Evolutionary conservation across 2,888 invertebrate genomes (phyloP).

Genomic region (Mystacides longicornis): DNA sequence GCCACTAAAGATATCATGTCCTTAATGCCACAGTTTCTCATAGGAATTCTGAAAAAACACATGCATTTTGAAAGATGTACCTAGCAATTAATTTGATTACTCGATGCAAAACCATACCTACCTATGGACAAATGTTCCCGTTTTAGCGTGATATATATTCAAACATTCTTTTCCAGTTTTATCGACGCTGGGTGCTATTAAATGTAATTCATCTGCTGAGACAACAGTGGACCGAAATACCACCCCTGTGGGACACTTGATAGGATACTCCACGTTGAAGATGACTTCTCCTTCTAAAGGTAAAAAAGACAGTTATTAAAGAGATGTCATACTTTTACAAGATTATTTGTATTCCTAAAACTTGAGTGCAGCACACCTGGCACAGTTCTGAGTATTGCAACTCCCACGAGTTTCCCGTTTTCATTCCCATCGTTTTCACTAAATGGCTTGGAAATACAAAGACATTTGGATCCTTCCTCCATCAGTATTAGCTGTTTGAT

Average conservation of each 20-base stretch:
- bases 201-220: conserved; percentile 71
- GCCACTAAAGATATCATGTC: conserved; percentile 71
- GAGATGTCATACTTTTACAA: no score
- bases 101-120: conserved; percentile 22
- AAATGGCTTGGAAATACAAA: conserved; percentile 63
- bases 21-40: conserved; percentile 48
- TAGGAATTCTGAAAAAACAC: conserved; percentile 36
- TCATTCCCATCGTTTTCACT: conserved; percentile 54
- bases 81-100: background rate
- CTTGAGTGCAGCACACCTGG: conserved; percentile 49
- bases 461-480: conserved; percentile 65
- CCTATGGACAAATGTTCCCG: conserved; percentile 56
- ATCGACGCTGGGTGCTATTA: conserved; percentile 76
- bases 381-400: conserved; percentile 60
- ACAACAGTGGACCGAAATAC: conserved; percentile 71
- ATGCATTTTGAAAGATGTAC: background rate
- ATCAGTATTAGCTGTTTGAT: conserved; percentile 68
- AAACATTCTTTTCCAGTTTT: conserved; percentile 75
- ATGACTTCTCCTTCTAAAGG: conserved; percentile 63
- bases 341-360: background rate
- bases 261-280: conserved; percentile 77
- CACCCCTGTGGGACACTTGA: conserved; percentile 61
- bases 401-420: conserved; percentile 56
- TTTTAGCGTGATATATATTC: conserved; percentile 74
- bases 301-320: no score